Percentiles rank a stretch among this genome's conserved stretches.
Evolutionary conservation across 2,113 vertebrate species (phyloP).

Genomic region (Herpailurus yagouaroundi): DNA sequence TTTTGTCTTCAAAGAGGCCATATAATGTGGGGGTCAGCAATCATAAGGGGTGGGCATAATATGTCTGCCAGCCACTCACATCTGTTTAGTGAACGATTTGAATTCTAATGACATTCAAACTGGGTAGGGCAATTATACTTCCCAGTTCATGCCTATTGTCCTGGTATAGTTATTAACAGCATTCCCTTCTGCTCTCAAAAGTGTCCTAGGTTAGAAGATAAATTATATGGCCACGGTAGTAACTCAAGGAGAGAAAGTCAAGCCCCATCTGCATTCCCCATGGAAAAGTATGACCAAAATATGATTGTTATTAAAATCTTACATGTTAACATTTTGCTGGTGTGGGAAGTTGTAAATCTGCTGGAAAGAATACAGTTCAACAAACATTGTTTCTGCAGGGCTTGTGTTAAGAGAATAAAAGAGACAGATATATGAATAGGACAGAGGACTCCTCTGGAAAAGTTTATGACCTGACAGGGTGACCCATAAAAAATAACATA

Average conservation of each 20-base stretch:
- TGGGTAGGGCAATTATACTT: neutral
- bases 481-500: neutral
- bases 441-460: neutral
- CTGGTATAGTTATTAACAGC: conserved; percentile 17
- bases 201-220: conserved; percentile 35
- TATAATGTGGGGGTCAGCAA: conserved; percentile 24
- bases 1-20: conserved; percentile 46
- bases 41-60: neutral
- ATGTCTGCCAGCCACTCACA: neutral
- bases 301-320: conserved; percentile 53
- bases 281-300: conserved; percentile 42
- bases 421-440: neutral
- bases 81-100: neutral
- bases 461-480: neutral
- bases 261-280: neutral
- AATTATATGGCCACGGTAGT: neutral
- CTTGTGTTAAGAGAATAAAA: neutral
- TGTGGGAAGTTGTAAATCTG: conserved; percentile 44
- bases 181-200: neutral
- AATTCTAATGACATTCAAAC: neutral
- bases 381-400: neutral
- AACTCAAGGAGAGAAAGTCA: conserved; percentile 22
- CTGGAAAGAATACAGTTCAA: neutral
- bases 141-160: neutral
- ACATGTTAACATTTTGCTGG: conserved; percentile 48